Evolutionary conservation across 1,140 invertebrate genomes (phyloP), one percentile per base, ranked within the genome.

Genomic region (Coelopa frigida): DNA sequence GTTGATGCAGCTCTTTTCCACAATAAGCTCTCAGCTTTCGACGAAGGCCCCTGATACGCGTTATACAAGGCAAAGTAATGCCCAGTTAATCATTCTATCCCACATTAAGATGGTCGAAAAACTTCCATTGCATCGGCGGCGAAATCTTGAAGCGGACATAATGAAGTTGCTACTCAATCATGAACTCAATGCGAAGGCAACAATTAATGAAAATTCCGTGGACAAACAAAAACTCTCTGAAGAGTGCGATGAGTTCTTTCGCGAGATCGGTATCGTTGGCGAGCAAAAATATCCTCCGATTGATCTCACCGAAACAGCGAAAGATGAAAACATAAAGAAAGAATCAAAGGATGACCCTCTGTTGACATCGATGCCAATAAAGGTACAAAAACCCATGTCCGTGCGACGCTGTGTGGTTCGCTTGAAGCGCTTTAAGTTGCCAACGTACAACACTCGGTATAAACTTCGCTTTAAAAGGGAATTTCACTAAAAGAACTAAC

Each of bases 241-340:
- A 7, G 59, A 65, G 18, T 60, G 50, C 38, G 40, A 55, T 1
- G 22, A 54, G 1, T 60, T 65, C 5, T 22, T 65, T 0, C 31
- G 40, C 10, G 3, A 44, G 1, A 58, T 64, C 20, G 32, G 49
- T 7, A 36, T 44, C 11, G 44, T n/a, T n/a, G n/a, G n/a, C n/a
- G n/a, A n/a, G n/a, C n/a, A n/a, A n/a, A n/a, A n/a, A n/a, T n/a
- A n/a, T n/a, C n/a, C n/a, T n/a, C n/a, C n/a, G n/a, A n/a, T n/a
- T n/a, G n/a, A n/a, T n/a, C n/a, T n/a, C n/a, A n/a, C n/a, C n/a
- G n/a, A n/a, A n/a, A n/a, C n/a, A n/a, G n/a, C n/a, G n/a, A n/a
- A n/a, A n/a, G n/a, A n/a, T n/a, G n/a, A n/a, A n/a, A n/a, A n/a
- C n/a, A n/a, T n/a, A n/a, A n/a, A n/a, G n/a, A n/a, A n/a, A n/a